Percentiles rank a stretch among this genome's conserved stretches.
These are phyloP conservation scores for Channa argus DNA, from an alignment of 2,113 vertebrate genomes.

Conservation along the genomic window DNA sequence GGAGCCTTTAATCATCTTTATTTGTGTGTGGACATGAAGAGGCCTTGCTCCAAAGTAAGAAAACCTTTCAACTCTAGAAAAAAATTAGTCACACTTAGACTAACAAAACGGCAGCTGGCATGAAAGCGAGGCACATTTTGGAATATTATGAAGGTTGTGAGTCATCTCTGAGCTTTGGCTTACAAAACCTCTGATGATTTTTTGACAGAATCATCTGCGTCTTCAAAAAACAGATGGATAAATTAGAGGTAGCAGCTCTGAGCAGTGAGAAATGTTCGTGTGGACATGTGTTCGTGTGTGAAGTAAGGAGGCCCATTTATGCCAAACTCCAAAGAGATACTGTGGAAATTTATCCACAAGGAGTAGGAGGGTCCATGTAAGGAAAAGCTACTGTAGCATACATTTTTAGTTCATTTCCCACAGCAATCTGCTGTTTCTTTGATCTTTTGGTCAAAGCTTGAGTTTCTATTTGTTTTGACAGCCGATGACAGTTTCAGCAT, in stretches of 20 bases:
- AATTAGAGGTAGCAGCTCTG: constrained; percentile 31
- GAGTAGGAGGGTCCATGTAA: neutral
- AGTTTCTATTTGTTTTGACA: constrained; percentile 11
- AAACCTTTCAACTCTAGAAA: neutral
- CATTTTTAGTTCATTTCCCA: neutral
- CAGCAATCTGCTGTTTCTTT: neutral
- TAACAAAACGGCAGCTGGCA: constrained; percentile 29
- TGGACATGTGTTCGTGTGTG: neutral
- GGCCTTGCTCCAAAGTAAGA: neutral
- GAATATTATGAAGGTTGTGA: constrained; percentile 29
- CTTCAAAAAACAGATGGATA: constrained; percentile 36
- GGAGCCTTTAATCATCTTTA: constrained; percentile 43
- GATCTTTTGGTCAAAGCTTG: neutral
- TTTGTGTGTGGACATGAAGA: constrained; percentile 6
- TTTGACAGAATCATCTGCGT: constrained; percentile 13
- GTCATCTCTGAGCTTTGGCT: constrained; percentile 40
- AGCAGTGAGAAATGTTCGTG: neutral
- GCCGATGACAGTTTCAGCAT: neutral
- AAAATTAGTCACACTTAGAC: constrained; percentile 34
- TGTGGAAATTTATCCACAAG: neutral
- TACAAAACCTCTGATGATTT: constrained; percentile 17
- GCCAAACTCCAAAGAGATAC: neutral
- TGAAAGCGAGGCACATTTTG: constrained; percentile 2
- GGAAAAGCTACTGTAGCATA: neutral
- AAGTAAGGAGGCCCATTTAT: neutral